These are phyloP conservation scores for Limulus polyphemus DNA, from an alignment of 2,888 invertebrate genomes.

Conservation along the genomic window DNA sequence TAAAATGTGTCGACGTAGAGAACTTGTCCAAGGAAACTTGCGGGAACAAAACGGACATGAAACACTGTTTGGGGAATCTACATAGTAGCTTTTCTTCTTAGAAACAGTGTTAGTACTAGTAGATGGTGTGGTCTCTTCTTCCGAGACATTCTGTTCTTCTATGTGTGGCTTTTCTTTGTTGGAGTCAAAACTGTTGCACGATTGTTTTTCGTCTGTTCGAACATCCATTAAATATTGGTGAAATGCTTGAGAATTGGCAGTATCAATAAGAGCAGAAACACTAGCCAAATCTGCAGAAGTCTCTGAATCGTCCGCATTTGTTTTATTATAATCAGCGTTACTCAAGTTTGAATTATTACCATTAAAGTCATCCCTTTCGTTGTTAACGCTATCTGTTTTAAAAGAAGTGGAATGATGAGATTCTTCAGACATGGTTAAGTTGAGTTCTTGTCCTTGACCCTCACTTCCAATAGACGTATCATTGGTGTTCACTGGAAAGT, in stretches of 20 bases:
- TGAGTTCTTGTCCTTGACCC: background rate
- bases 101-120: background rate
- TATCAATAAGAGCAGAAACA: constrained; percentile 59
- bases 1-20: constrained; percentile 79
- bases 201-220: constrained; percentile 12
- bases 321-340: background rate
- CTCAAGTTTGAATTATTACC: background rate
- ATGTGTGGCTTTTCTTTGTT: constrained; percentile 11
- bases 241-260: constrained; percentile 48
- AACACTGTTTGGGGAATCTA: constrained; percentile 84
- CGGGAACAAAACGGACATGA: constrained; percentile 54
- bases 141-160: background rate
- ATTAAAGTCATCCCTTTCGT: background rate
- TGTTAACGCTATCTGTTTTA: background rate
- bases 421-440: background rate
- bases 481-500: background rate
- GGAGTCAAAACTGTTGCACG: constrained; percentile 2
- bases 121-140: constrained; percentile 5
- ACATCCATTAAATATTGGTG: constrained; percentile 19
- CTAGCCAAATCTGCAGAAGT: constrained; percentile 54
- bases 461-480: background rate
- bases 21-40: constrained; percentile 94
- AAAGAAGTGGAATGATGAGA: background rate
- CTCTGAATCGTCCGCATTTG: constrained; percentile 26
- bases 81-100: constrained; percentile 92